A percentile compares a stretch with the other conserved stretches of the same genome.
Evolutionary conservation across 2,888 invertebrate genomes (phyloP).

Genomic region (Pyrrhosoma nymphula): DNA sequence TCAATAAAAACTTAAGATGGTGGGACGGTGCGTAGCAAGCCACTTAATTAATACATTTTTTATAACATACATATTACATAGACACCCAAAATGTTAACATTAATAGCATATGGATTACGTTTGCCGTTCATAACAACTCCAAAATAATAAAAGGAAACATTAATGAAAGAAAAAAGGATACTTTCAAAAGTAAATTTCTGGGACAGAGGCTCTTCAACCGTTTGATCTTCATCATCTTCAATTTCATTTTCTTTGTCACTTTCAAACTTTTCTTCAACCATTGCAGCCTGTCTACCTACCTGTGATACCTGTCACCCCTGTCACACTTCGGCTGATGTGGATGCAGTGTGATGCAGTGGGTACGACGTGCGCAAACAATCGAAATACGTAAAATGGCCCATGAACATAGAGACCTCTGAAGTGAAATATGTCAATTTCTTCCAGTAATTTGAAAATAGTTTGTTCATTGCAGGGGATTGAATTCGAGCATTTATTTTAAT

Average conservation of each 20-base stretch:
- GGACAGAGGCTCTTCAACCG: background rate
- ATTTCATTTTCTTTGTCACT: slow-evolving; percentile 45
- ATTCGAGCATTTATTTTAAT: background rate
- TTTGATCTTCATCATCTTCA: slow-evolving; percentile 43
- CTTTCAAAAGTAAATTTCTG: slow-evolving; percentile 67
- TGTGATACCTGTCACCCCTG: no score
- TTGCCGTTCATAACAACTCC: background rate
- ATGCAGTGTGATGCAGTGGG: slow-evolving; percentile 33
- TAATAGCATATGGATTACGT: background rate
- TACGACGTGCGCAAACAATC: background rate
- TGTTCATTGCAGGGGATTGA: background rate
- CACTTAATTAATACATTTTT: no score
- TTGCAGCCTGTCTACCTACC: background rate
- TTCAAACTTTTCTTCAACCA: slow-evolving; percentile 49
- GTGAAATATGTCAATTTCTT: background rate
- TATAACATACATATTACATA: no score
- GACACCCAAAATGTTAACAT: no score
- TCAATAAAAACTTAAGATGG: no score
- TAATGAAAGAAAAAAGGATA: slow-evolving; percentile 53
- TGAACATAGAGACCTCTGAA: background rate
- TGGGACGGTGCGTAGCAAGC: no score
- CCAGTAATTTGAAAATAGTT: background rate
- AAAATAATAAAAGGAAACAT: background rate
- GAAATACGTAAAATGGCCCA: background rate
- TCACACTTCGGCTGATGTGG: background rate